Conservation (phyloP, 1,140 invertebrate species). For the Drosophila mauritiana region DNA sequence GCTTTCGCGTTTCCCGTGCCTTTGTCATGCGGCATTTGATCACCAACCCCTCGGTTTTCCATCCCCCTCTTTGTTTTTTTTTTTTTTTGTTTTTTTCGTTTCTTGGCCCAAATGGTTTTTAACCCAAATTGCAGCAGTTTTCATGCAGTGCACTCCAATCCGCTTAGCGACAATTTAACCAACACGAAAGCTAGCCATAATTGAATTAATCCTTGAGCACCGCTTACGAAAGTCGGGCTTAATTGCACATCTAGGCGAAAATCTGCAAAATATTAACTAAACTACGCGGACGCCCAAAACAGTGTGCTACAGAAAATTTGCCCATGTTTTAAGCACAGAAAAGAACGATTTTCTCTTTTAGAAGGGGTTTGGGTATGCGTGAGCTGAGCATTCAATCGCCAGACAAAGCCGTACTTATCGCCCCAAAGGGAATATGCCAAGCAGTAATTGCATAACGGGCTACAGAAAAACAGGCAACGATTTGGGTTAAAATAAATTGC, state of each 20-base stretch:
- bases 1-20: constrained; percentile 40
- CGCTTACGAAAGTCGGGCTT: constrained; percentile 4
- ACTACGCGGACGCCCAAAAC: neutral
- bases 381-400: constrained; percentile 21
- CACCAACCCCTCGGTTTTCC: neutral
- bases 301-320: neutral
- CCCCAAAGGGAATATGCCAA: constrained; percentile 17
- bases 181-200: constrained; percentile 22
- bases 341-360: no score
- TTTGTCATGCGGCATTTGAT: constrained; percentile 48
- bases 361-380: neutral
- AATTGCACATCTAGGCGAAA: constrained; percentile 16
- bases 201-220: constrained; percentile 34
- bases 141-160: constrained; percentile 59
- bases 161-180: constrained; percentile 51
- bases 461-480: constrained; percentile 26
- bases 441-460: constrained; percentile 58
- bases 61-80: neutral
- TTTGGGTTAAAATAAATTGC: constrained; percentile 78
- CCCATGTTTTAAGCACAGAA: neutral
- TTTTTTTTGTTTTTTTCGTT: constrained; percentile 7
- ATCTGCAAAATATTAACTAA: constrained; percentile 34
- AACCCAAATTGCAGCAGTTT: constrained; percentile 70
- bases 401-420: constrained; percentile 26
- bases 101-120: constrained; percentile 72